Evolutionary conservation across 1,140 invertebrate species (phyloP), one percentile per base, ranked within the genome.

Genomic region (Pissodes strobi): DNA sequence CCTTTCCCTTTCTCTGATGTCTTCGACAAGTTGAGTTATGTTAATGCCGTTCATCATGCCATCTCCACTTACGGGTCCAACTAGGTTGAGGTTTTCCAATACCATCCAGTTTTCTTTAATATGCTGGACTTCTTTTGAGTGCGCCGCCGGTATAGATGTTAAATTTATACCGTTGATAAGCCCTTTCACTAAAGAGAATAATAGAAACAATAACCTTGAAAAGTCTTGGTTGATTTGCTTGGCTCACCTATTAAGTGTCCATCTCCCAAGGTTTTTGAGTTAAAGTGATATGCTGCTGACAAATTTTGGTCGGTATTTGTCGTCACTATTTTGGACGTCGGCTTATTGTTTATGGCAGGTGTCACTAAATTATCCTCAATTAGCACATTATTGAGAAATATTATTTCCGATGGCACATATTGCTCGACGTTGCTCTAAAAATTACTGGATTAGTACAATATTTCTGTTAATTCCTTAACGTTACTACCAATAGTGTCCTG

Each of bases 101-200:
- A 79, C 56, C 2, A 38, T 72, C 80, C 79, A 80, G 4, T 68
- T 55, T 12, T 76, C 73, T 22, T 49, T 67, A 12, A 81, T 63
- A 10, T 61, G 71, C 52, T 82, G 78, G 1, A 51, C 51, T 0
- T 59, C 6, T 2, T 64, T 15, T 15, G 56, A 52, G 1, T 53
- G 39, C n/a, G 49, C 69, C 10, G 1, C 81, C 64, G 6, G 65
- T 67, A 9, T 56, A 49, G 9, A 48, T 57, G 59, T 57, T 1
- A 76, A 25, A 38, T 78, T 70, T n/a, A 76, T 70, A 8, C 49
- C 64, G 58, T 75, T 77, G 6, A 77, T 57, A n/a, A 58, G 37
- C 41, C 72, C 71, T 10, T 66, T n/a, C 13, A 71, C 59, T n/a
- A 17, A 76, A 37, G 13, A 37, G 9, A 12, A 48, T 17, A 21